Evolutionary conservation across 2,797 vertebrate species (phyloP), one percentile per base, ranked within the genome.

Genomic region (Paedocypris micromegethes): DNA sequence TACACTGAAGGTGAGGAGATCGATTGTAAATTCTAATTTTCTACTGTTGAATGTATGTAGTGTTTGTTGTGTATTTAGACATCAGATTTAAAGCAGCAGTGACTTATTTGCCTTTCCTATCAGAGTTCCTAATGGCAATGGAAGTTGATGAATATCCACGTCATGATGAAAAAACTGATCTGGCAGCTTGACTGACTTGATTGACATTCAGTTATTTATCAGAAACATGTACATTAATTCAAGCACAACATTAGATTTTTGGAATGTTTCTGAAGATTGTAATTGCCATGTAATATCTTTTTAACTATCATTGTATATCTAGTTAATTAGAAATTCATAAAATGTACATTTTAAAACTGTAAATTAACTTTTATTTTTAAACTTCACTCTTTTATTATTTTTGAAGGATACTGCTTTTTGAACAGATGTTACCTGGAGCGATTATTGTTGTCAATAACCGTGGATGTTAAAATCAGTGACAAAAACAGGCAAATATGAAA

Each of bases 91-190:
- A 51, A 51, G 9, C 4, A 5, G 9, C 23, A 23, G 1, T 23
- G 6, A 8, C 44, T 46, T 3, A 50, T 64, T 40, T 62, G 37
- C 47, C 58, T 46, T 55, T 69, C 51, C 5, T 71, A 40, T 74
- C 75, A 98, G 95, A 94, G 72, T 82, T 91, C 72, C 81, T 97
- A 84, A 93, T 97, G 89, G 88, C 91, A 44, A 88, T 91, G 85
- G 93, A 93, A 73, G 80, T 93, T 1, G 91, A 90, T 51, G 79
- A 89, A 51, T 91, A 86, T 82, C 88, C 88, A 2, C 88, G 83
- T 49, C 83, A 75, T 65, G 91, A 91, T 6, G 87, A 88, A 52
- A 83, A 82, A 81, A 61, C 85, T 72, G 92, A 92, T 78, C 78
- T 85, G 3, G 85, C 87, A 0, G 81, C 83, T 6, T 91, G 73